These are phyloP conservation scores for Halcyon malimbica DNA, from an alignment of 2,113 vertebrate species.

Conservation along the genomic window DNA sequence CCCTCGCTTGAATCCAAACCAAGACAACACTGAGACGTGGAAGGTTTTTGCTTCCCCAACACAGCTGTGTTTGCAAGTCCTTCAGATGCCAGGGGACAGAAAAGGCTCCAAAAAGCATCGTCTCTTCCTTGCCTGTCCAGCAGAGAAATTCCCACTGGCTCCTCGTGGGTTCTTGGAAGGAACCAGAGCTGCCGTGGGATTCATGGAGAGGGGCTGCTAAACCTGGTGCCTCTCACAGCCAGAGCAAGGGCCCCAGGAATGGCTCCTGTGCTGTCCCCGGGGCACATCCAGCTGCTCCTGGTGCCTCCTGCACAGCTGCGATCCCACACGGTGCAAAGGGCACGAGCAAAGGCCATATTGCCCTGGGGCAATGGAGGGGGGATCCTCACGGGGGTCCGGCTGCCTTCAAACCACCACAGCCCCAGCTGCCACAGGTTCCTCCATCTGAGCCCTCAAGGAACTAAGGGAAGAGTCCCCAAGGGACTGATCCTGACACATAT, in stretches of 20 bases:
- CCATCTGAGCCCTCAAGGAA: fast-evolving
- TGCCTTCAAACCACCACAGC: neutral
- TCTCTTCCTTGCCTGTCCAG: fast-evolving
- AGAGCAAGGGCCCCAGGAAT: neutral
- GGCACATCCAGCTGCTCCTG: fast-evolving
- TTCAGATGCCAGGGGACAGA: neutral
- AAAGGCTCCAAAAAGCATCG: neutral
- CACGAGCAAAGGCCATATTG: fast-evolving
- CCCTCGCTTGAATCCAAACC: neutral
- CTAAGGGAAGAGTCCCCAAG: fast-evolving
- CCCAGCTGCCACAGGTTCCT: neutral
- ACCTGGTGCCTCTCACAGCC: fast-evolving
- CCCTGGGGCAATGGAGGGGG: fast-evolving
- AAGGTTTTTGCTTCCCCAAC: slow-evolving; percentile 29
- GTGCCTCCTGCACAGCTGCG: neutral
- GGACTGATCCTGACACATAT: neutral
- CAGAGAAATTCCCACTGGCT: neutral
- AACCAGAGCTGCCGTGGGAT: neutral
- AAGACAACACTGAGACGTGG: neutral
- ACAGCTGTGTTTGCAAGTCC: slow-evolving; percentile 54
- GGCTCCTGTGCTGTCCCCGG: neutral
- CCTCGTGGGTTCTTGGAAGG: neutral
- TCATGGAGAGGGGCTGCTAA: neutral
- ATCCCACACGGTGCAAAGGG: neutral
- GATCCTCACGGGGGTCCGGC: fast-evolving